Conservation (phyloP, 2,797 vertebrate species). For the Micrastur ruficollis region DNA sequence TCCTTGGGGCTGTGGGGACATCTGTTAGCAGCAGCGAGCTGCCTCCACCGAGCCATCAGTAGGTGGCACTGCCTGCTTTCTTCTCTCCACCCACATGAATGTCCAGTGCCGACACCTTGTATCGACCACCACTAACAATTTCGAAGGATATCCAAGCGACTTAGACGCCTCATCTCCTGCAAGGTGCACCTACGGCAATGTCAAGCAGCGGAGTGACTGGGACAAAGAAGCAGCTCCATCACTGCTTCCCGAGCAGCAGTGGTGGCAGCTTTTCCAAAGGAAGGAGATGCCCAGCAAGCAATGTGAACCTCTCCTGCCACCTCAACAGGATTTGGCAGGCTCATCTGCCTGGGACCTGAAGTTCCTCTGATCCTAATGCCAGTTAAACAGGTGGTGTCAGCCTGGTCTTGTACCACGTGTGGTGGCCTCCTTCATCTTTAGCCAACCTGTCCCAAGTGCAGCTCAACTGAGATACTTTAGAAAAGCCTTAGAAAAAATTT, state of each 20-base stretch:
- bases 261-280: not conserved
- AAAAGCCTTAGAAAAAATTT: not conserved
- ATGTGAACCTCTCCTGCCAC: not conserved
- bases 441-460: not conserved
- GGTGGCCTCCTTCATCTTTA: not conserved
- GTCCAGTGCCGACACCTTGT: not conserved
- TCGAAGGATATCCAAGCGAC: not conserved
- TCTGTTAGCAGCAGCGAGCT: not conserved
- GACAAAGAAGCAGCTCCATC: not conserved
- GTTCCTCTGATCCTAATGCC: not conserved
- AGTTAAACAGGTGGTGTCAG: not conserved
- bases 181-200: rapidly evolving
- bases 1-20: conserved; percentile 41
- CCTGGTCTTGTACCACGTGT: not conserved
- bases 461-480: not conserved
- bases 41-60: conserved; percentile 36
- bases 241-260: rapidly evolving
- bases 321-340: not conserved
- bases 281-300: not conserved
- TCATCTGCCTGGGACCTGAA: not conserved
- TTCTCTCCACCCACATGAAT: not conserved
- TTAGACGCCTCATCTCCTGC: not conserved
- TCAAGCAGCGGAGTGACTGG: not conserved
- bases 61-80: conserved; percentile 66
- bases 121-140: not conserved